phyloP scores from a whole-genome alignment of 37 sponge, comb jelly and placozoan species.

The Halisarca cf. caerulea region DNA sequence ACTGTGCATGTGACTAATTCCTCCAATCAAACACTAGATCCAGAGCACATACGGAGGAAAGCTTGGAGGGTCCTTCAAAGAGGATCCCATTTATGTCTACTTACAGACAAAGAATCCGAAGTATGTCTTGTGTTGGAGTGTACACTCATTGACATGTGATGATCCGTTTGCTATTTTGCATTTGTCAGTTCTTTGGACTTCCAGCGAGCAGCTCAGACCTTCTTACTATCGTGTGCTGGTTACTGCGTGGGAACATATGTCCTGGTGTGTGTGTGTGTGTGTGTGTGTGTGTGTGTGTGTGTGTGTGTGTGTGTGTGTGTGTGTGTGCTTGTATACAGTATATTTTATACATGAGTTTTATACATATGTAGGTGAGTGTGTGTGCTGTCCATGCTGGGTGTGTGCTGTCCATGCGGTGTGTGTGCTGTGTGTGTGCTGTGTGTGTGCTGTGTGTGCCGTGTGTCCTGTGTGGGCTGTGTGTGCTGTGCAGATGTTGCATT shows the following conservation, averaged over 20 bases:
- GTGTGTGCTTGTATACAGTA: not conserved
- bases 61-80: constrained; percentile 71
- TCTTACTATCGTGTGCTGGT: constrained; percentile 92
- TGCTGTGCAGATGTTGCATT: not conserved
- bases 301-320: not conserved
- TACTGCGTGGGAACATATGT: constrained; percentile 95
- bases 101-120: constrained; percentile 77
- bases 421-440: not conserved
- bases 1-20: no score
- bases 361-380: not conserved
- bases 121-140: constrained; percentile 31
- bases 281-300: not conserved
- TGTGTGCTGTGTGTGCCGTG: no score
- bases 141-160: not conserved
- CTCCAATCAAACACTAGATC: constrained; percentile 75
- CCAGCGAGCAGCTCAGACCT: constrained; percentile 70
- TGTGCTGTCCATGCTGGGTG: not conserved
- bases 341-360: no score
- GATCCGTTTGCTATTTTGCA: not conserved
- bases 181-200: constrained; percentile 45
- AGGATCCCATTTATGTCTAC: constrained; percentile 81
- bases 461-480: not conserved
- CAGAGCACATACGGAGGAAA: constrained; percentile 68
- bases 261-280: constrained; percentile 51
- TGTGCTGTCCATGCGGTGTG: constrained; percentile 21